Conservation (phyloP, 2,888 invertebrate species). For the Eristalis tenax region DNA sequence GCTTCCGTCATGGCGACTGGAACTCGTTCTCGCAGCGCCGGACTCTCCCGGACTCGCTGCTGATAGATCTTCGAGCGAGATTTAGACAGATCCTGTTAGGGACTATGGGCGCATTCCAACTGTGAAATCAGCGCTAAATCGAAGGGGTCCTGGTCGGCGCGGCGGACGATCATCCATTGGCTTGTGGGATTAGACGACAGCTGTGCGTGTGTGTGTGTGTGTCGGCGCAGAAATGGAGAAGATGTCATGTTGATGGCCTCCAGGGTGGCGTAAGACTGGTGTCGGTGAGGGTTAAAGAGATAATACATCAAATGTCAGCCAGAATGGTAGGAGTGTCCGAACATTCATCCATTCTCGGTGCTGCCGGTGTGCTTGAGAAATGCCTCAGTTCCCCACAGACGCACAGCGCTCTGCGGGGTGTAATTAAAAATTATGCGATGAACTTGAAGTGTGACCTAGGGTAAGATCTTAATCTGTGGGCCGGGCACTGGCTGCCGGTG, state of each 20-base stretch:
- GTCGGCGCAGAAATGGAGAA: slow-evolving; percentile 27
- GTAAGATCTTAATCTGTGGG: slow-evolving; percentile 61
- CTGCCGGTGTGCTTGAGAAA: slow-evolving; percentile 5
- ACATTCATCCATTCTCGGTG: background rate
- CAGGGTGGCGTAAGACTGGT: slow-evolving; percentile 70
- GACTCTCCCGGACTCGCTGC: background rate
- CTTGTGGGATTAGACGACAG: slow-evolving; percentile 35
- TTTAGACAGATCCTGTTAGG: slow-evolving; percentile 72
- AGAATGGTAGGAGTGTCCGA: slow-evolving; percentile 51
- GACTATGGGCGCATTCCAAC: slow-evolving; percentile 68
- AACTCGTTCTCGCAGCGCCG: slow-evolving; percentile 44
- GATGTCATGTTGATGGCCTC: slow-evolving; percentile 71
- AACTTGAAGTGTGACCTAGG: slow-evolving; percentile 68
- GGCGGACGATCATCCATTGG: slow-evolving; percentile 45
- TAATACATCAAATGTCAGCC: slow-evolving; percentile 61
- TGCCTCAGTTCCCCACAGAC: background rate
- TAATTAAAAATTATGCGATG: slow-evolving; percentile 61
- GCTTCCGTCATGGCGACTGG: slow-evolving; percentile 68
- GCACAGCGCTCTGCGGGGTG: slow-evolving; percentile 4
- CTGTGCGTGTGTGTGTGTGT: background rate
- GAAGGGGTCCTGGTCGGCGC: slow-evolving; percentile 32
- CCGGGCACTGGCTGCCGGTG: slow-evolving; percentile 3
- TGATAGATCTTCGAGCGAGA: slow-evolving; percentile 67
- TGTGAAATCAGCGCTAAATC: slow-evolving; percentile 65
- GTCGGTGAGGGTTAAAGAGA: slow-evolving; percentile 64